Evolutionary conservation across 2,113 vertebrate species (phyloP), one percentile per base, ranked within the genome.

Genomic region (Oenanthe oenanthe): DNA sequence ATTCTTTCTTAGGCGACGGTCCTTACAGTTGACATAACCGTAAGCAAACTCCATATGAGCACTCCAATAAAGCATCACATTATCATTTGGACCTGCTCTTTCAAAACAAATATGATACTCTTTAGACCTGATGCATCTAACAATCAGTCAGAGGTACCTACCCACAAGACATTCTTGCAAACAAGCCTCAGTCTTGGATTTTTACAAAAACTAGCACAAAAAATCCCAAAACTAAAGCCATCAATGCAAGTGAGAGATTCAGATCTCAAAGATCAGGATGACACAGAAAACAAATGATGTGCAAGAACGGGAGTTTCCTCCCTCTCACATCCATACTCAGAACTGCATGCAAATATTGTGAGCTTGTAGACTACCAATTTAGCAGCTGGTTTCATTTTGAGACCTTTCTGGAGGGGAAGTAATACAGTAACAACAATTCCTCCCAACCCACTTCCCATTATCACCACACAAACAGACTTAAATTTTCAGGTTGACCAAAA

Each of bases 331-430:
- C 66, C 66, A 62, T 54, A 32, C 48, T 77, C 65, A 85, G 82
- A 91, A 94, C 80, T 12, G 13, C 36, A 96, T 92, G 82, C 85
- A 96, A 94, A 94, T 92, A 57, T 3, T 60, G 60, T 34, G 61
- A 88, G 25, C 25, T 89, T 92, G 51, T 19, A 88, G 62, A 67
- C 92, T 24, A 76, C 85, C 71, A 77, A 70, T 92, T 94, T 96
- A 96, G 95, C 53, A 90, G n/a, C 28, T 81, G 45, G 75, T 92
- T 96, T 96, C 93, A 84, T 67, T 94, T 62, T 92, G 95, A 96
- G 76, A 91, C 68, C 47, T 68, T 83, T 88, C 17, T 57, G 74
- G 88, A 84, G 82, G 88, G 60, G 95, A 97, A 97, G 88, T 95
- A 96, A 96, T 96, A 90, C 73, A 93, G 56, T 45, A 82, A 82